Evolutionary conservation across 2,797 vertebrate species (phyloP), one percentile per base, ranked within the genome.

Genomic region (Periparus ater): DNA sequence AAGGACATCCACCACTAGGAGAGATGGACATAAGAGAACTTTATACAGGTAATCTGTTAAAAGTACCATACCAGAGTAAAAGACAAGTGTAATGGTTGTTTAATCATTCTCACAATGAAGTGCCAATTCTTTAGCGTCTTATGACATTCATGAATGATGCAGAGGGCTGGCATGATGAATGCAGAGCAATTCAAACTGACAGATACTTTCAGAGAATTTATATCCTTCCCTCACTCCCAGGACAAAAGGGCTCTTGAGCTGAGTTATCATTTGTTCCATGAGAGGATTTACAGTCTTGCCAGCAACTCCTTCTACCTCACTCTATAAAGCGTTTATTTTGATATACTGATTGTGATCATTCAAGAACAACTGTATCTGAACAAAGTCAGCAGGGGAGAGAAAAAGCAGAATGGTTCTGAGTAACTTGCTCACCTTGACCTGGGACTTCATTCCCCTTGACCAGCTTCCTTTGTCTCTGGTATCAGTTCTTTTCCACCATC

Each of bases 131-230:
- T 98, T 93, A 97, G 97, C 93, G 89, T 96, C 97, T 96, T 95
- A 96, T 95, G 98, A 97, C 97, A 96, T 91, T 97, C 97, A 98
- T 97, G 97, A 98, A 98, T 97, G 97, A 98, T 98, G 96, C 96
- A 98, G 95, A 96, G 96, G 88, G 84, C 77, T 57, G 91, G 57
- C 89, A 93, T 96, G 97, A 98, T 97, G 94, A 97, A 98, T 97
- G 90, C 84, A 84, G 94, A 98, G 96, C 95, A 95, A 98, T 98
- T 97, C 96, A 85, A 1, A 76, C 58, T 11, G 94, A 97, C 96
- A 97, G 95, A 97, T 48, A 97, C 93, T 97, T 98, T 94, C 85
- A 86, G 94, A 96, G 88, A 96, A 98, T 98, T 97, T 98, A 97
- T 97, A 94, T 94, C 87, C 89, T 95, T 88, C 94, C 78, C 19